A percentile compares a stretch with the other conserved stretches of the same genome.
Evolutionary conservation across 1,140 invertebrate species (phyloP).

Genomic region (Drepana arcuata): DNA sequence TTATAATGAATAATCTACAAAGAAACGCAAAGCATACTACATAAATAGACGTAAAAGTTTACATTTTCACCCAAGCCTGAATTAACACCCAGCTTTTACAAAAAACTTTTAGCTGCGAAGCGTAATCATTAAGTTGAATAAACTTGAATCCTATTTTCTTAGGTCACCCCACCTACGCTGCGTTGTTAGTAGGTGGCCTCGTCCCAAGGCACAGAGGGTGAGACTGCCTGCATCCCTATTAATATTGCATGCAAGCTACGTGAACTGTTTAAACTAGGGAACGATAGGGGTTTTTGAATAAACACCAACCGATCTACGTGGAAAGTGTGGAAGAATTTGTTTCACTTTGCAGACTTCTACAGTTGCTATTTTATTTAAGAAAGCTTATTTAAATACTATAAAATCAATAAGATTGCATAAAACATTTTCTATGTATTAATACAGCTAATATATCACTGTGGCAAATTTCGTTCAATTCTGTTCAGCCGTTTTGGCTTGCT

Average conservation of each 20-base stretch:
- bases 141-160: not conserved
- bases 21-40: no score
- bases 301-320: not conserved
- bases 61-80: not conserved
- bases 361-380: constrained; percentile 5
- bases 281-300: not conserved
- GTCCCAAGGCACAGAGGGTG: no score
- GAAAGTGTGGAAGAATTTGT: constrained; percentile 5
- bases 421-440: no score
- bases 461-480: no score
- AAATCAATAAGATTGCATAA: no score
- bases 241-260: constrained; percentile 21
- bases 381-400: no score
- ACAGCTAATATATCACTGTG: no score
- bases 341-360: no score
- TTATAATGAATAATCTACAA: no score
- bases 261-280: constrained; percentile 19
- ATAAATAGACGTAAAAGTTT: not conserved
- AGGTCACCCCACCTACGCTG: not conserved
- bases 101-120: not conserved
- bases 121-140: not conserved
- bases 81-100: not conserved
- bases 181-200: no score
- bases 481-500: no score
- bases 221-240: constrained; percentile 14